Evolutionary conservation across 2,888 invertebrate genomes (phyloP), one percentile per base, ranked within the genome.

Genomic region (Ditula angustiorana): DNA sequence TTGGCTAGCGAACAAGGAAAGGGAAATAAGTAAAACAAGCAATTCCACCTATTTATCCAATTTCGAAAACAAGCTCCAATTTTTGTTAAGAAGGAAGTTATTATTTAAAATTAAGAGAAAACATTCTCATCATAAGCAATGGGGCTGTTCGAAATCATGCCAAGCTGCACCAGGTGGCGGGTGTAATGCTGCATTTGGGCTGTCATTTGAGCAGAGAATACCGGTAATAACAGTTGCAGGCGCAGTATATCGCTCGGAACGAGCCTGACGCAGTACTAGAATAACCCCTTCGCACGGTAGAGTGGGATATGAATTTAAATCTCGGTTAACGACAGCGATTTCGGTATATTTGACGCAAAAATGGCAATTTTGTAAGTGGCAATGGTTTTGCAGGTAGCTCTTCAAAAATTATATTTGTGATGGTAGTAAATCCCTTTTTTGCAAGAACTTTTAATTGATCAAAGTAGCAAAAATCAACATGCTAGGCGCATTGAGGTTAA

Each of bases 181-280:
- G 23, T 53, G 47, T 64, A 70, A 72, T 72, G 69, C 73, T 72
- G 74, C 72, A 69, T 71, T 76, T 73, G 64, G 68, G 70, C 69
- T 69, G 69, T 66, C 71, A 67, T 64, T 64, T 64, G 59, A 64
- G 59, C 47, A 60, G 24, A 44, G 67, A 60, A 59, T 52, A 47
- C 65, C 63, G 57, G 67, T 61, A 69, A 69, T 69, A 69, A 69
- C 69, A 67, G 69, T 67, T 46, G 63, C 62, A 24, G 52, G 59
- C 67, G 59, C 70, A 57, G 65, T 70, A 68, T 63, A 67, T 70
- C 66, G 52, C 44, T 21, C 24, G 59, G 23, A 57, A 60, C 46
- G 37, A 21, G 65, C 26, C 33, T 58, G 53, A 52, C 57, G 52
- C 52, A 30, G 52, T 61, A 57, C 49, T 57, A 30, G 50, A 60